These are phyloP conservation scores for Drosophila cracens DNA, from an alignment of 2,888 invertebrate genomes.

Conservation along the genomic window DNA sequence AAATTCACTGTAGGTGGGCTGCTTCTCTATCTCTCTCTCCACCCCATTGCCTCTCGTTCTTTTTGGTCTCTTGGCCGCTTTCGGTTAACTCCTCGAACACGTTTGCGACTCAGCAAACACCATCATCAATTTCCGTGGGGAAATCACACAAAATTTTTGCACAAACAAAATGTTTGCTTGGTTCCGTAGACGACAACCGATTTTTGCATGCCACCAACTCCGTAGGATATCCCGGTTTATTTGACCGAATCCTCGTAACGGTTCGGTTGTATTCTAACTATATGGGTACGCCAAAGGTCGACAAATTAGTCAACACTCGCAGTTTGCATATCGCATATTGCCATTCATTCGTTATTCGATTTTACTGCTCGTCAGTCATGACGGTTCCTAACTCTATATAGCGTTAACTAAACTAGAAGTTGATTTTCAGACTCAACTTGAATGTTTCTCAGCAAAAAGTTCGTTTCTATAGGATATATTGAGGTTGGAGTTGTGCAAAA, in stretches of 20 bases:
- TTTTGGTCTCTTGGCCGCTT: conserved; percentile 40
- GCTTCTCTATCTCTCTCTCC: not conserved
- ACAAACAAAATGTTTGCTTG: conserved; percentile 76
- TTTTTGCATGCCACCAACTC: conserved; percentile 48
- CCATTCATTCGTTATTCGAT: conserved; percentile 6
- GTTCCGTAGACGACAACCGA: conserved; percentile 29
- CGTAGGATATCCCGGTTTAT: conserved; percentile 23
- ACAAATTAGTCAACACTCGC: conserved; percentile 16
- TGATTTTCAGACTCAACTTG: not conserved
- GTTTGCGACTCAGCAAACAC: conserved; percentile 79
- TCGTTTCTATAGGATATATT: accelerated
- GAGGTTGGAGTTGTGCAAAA: not conserved
- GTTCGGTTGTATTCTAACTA: not conserved
- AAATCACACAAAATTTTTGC: conserved; percentile 80
- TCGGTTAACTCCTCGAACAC: conserved; percentile 73
- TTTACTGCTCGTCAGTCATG: not conserved
- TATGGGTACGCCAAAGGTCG: conserved; percentile 6
- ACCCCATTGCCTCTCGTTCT: not conserved
- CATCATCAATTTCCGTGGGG: conserved; percentile 81
- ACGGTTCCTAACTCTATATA: not conserved
- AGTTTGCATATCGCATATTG: not conserved
- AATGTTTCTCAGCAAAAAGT: not conserved
- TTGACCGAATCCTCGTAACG: conserved; percentile 4
- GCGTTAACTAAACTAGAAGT: not conserved
- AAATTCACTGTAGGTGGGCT: conserved; percentile 79